Conservation (phyloP, 1,140 invertebrate genomes). For the Musca domestica region DNA sequence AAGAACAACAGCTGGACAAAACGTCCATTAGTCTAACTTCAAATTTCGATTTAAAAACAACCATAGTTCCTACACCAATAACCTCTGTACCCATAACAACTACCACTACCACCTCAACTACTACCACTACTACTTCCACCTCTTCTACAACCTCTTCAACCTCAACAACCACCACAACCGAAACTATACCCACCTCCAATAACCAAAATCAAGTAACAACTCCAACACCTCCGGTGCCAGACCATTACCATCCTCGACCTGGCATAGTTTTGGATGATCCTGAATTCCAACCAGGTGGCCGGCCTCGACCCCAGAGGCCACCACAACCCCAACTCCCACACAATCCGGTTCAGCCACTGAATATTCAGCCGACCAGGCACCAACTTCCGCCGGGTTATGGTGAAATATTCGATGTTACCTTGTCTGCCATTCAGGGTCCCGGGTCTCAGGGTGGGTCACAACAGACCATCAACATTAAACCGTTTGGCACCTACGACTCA, state of each 20-base stretch:
- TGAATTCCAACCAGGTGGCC: constrained; percentile 68
- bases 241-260: constrained; percentile 68
- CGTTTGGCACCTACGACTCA: constrained; percentile 42
- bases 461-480: constrained; percentile 53
- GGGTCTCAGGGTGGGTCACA: constrained; percentile 58
- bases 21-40: not conserved
- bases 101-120: constrained; percentile 31
- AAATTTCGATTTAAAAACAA: constrained; percentile 17
- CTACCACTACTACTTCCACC: constrained; percentile 25
- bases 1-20: not conserved
- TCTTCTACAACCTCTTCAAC: constrained; percentile 32
- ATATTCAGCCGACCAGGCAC: constrained; percentile 47
- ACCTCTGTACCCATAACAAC: constrained; percentile 39
- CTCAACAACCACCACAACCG: constrained; percentile 29
- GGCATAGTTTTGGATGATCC: constrained; percentile 81
- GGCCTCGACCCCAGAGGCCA: constrained; percentile 53
- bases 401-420: constrained; percentile 84
- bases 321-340: constrained; percentile 40
- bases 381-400: constrained; percentile 59
- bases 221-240: constrained; percentile 31
- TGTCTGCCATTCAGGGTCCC: constrained; percentile 82
- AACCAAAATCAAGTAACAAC: constrained; percentile 9
- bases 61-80: constrained; percentile 36
- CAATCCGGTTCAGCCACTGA: constrained; percentile 50
- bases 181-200: constrained; percentile 32